Conservation (phyloP, 1,140 invertebrate species). For the Archegozetes longisetosus region DNA sequence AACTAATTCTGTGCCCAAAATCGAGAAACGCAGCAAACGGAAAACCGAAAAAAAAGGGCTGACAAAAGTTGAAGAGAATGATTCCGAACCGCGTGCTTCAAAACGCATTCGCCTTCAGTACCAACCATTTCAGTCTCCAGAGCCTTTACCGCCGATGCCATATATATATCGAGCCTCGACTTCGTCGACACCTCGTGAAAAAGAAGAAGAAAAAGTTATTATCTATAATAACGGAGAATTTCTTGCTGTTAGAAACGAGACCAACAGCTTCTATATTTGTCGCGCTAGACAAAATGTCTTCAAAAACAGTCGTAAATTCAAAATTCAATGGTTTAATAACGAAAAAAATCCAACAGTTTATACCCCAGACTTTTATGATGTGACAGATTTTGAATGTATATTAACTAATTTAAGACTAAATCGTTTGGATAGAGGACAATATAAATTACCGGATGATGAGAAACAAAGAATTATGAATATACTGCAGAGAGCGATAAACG, state of each 20-base stretch:
- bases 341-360: conserved; percentile 50
- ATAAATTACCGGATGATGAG: conserved; percentile 50
- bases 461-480: conserved; percentile 61
- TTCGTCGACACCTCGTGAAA: conserved; percentile 17
- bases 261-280: conserved; percentile 68
- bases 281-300: conserved; percentile 80
- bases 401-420: conserved; percentile 64
- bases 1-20: not conserved
- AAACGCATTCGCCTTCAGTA: conserved; percentile 44
- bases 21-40: not conserved
- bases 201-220: conserved; percentile 47
- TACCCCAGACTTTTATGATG: conserved; percentile 73
- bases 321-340: conserved; percentile 70
- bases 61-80: not conserved
- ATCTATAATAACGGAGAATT: conserved; percentile 44
- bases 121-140: conserved; percentile 60
- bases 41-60: not conserved
- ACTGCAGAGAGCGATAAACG: conserved; percentile 59
- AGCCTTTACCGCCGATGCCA: conserved; percentile 46
- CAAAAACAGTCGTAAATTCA: conserved; percentile 57
- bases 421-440: conserved; percentile 50
- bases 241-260: conserved; percentile 66
- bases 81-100: conserved; percentile 21
- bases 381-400: conserved; percentile 73
- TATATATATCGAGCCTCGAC: conserved; percentile 33